Base-by-base conservation (phyloP, 2,113 vertebrate species). In the Tyto alba region DNA sequence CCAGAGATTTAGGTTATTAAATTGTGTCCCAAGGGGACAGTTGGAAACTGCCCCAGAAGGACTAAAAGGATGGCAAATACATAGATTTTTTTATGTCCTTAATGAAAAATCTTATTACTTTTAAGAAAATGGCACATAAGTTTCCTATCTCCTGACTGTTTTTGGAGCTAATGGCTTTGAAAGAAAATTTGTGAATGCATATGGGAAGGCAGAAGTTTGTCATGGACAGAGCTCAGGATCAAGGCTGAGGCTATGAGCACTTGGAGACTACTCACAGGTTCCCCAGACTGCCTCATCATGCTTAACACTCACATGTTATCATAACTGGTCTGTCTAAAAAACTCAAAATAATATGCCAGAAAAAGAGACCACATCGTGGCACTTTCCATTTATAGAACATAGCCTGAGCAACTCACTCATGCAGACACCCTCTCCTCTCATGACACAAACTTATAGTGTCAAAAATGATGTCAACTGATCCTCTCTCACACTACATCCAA, bases 371-470 rank as follows among this genome's bases (percentile, higher is more conserved):
- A 68, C 56, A 40, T 17, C 11, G 11, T 20, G 36, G 36, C 5
- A 3, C 20, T 62, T 94, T 36, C 82, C 38, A n/a, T 60, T 62
- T 45, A 16, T 1, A 53, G 48, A 68, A n/a, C n/a, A n/a, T 16
- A 73, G 36, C 15, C 62, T 0, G 0, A 88, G 81, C 23, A 88
- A 74, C 30, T 76, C 23, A 1, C n/a, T 85, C 23, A 55, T 2
- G 11, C 5, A 56, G 69, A 23, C 1, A 0, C 20, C 19, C 6
- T 57, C 40, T 79, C 38, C 26, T 68, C 66, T 56, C 0, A 0
- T 41, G 63, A 66, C 63, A 77, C 30, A 66, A 76, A 45, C 34
- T 68, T 13, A 11, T 6, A 20, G 36, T 48, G 69, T 62, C 40
- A 94, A 75, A 91, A 88, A 43, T 12, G 0, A 34, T 3, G 9